These are phyloP conservation scores for Leptobrachium ailaonicum DNA, from an alignment of 2,113 vertebrate genomes.

Conservation along the genomic window DNA sequence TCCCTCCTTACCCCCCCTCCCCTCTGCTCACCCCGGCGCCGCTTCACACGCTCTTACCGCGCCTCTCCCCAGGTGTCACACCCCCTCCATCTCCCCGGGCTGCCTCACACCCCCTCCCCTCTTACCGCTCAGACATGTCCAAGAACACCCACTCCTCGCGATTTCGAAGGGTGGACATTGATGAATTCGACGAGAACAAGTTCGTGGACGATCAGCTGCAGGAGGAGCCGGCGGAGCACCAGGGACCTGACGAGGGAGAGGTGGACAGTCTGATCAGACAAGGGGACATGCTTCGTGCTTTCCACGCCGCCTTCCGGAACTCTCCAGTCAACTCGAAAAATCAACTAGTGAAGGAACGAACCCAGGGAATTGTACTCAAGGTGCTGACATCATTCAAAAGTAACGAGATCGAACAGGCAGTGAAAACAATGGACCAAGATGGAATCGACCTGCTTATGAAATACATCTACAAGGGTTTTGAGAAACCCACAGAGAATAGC, in stretches of 20 bases:
- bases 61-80: background rate
- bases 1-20: background rate
- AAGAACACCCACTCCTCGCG: slow-evolving; percentile 78
- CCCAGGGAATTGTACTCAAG: slow-evolving; percentile 76
- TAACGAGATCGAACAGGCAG: slow-evolving; percentile 82
- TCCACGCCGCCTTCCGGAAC: slow-evolving; percentile 76
- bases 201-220: slow-evolving; percentile 83
- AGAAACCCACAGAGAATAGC: slow-evolving; percentile 86
- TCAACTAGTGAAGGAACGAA: slow-evolving; percentile 79
- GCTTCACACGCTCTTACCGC: background rate
- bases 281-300: slow-evolving; percentile 80
- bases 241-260: slow-evolving; percentile 73
- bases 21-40: background rate
- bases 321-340: slow-evolving; percentile 71
- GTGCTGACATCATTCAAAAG: slow-evolving; percentile 83
- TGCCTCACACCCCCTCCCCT: no score
- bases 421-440: slow-evolving; percentile 79
- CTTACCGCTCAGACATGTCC: slow-evolving; percentile 65
- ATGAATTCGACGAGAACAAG: slow-evolving; percentile 83
- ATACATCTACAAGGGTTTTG: slow-evolving; percentile 69
- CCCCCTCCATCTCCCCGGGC: no score
- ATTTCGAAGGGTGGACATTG: slow-evolving; percentile 81
- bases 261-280: slow-evolving; percentile 80
- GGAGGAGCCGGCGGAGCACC: slow-evolving; percentile 66
- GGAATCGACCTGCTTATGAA: slow-evolving; percentile 75